Evolutionary conservation across 2,113 vertebrate genomes (phyloP), one percentile per base, ranked within the genome.

Genomic region (Perca schrenkii): DNA sequence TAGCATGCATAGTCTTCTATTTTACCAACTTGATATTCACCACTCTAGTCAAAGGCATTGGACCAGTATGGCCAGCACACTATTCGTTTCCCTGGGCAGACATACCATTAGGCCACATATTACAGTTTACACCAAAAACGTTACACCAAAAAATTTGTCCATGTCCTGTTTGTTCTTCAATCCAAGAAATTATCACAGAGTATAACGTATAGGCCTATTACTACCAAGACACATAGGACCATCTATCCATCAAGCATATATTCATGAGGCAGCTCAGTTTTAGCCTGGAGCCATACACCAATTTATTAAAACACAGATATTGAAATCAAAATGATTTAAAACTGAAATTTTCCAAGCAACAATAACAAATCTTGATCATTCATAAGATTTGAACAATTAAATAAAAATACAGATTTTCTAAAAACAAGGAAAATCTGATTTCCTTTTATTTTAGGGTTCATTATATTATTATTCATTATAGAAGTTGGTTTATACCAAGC

Each of bases 241-340:
- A 67, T 68, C 50, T 53, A 22, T 81, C 21, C 56, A 74, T 78
- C 22, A 61, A 22, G 34, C 12, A 31, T n/a, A 47, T 6, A 74
- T 43, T 77, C 4, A 47, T 22, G 22, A 76, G 62, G 17, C 47
- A 53, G 67, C 40, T 65, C 14, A 65, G 49, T 36, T 16, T 66
- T 17, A 49, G 60, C 77, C 76, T 56, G 58, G 34, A 61, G 75
- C 53, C 17, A 56, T 14, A 36, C 4, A 11, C 21, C n/a, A 25
- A 43, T 17, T 19, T 54, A 46, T 74, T 21, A 21, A 53, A 54
- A 53, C n/a, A 31, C 52, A 73, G 28, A 58, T 28, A 12, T 4
- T 74, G 3, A 67, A 81, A 67, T 57, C 3, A 40, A 57, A n/a
- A 22, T n/a, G 0, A 11, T 54, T 56, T n/a, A 14, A 68, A 50